A percentile compares a stretch with the other conserved stretches of the same genome.
Conservation (phyloP, 2,888 invertebrate species). For the Arctia plantaginis region DNA sequence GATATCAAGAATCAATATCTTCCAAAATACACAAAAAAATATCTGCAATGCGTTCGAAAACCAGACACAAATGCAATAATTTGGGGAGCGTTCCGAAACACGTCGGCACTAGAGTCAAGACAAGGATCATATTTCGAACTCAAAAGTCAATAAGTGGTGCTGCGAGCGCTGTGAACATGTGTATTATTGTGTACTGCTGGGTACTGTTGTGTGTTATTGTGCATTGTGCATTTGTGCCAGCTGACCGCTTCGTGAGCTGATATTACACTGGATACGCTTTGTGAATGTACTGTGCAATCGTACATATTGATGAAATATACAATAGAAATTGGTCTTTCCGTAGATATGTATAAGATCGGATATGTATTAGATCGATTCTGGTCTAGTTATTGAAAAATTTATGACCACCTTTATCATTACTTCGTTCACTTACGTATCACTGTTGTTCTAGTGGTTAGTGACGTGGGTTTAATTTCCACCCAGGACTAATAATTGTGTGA, state of each 20-base stretch:
- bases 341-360: background rate
- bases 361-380: background rate
- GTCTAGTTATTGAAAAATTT: no score
- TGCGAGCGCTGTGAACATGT: slow-evolving; percentile 31
- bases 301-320: background rate
- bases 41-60: slow-evolving; percentile 17
- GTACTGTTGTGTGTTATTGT: slow-evolving; percentile 12
- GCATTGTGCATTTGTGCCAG: slow-evolving; percentile 13
- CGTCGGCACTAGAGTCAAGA: slow-evolving; percentile 29
- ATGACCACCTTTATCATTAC: no score
- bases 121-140: slow-evolving; percentile 44
- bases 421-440: no score
- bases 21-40: slow-evolving; percentile 7
- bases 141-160: slow-evolving; percentile 44
- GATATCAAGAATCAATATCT: background rate
- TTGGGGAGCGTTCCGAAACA: slow-evolving; percentile 28
- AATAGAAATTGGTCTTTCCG: background rate
- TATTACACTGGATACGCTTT: slow-evolving; percentile 8
- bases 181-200: slow-evolving; percentile 28
- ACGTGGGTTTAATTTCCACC: no score
- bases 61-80: slow-evolving; percentile 41
- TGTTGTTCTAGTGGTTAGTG: no score
- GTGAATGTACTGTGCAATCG: background rate
- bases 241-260: slow-evolving; percentile 16
- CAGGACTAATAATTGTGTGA: no score